These are phyloP conservation scores for Huso huso DNA, from an alignment of 2,797 vertebrate species.

Conservation along the genomic window DNA sequence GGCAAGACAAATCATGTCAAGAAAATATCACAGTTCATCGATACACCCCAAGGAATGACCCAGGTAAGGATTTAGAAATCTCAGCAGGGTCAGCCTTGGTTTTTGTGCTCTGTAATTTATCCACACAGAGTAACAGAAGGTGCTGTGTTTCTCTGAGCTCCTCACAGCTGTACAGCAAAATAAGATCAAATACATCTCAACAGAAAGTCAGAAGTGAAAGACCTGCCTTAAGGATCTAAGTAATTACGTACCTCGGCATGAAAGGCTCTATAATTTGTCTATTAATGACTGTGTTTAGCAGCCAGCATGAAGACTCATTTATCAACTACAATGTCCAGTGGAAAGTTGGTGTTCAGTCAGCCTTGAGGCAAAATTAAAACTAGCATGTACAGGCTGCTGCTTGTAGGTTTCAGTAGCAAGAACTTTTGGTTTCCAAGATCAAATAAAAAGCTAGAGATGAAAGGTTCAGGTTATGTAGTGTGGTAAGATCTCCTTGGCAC, in stretches of 20 bases:
- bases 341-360: slow-evolving; percentile 6
- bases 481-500: background rate
- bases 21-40: too few species aligned
- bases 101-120: too few species aligned
- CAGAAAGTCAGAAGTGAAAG: slow-evolving; percentile 1
- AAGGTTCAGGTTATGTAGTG: background rate
- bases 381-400: too few species aligned
- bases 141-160: background rate
- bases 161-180: slow-evolving; percentile 2
- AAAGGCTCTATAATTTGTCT: background rate
- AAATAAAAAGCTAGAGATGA: background rate
- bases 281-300: slow-evolving; percentile 15
- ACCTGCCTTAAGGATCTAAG: background rate
- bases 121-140: slow-evolving; percentile 2
- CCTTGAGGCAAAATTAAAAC: slow-evolving; percentile 2
- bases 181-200: background rate
- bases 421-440: too few species aligned
- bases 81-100: too few species aligned
- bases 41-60: too few species aligned
- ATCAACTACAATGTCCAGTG: slow-evolving; percentile 2
- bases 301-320: slow-evolving; percentile 21
- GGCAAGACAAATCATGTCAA: too few species aligned
- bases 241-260: slow-evolving; percentile 4
- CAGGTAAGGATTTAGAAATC: too few species aligned
- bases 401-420: too few species aligned